Conservation (phyloP, 2,888 invertebrate genomes). For the Orthosia cruda region DNA sequence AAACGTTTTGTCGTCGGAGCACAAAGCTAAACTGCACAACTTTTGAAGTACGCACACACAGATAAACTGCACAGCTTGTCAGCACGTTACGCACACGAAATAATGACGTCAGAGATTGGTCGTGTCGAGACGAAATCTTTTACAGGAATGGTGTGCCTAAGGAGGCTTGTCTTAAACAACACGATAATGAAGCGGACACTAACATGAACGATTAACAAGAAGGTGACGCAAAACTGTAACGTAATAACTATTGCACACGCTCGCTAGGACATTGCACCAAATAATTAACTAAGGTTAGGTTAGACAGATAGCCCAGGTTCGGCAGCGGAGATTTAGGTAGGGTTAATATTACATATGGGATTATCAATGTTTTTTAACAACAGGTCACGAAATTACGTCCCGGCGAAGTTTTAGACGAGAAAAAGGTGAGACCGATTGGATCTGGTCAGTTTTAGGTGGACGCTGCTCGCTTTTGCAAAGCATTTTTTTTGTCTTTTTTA, state of each 20-base stretch:
- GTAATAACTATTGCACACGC: constrained; percentile 89
- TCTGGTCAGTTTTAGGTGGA: constrained; percentile 90
- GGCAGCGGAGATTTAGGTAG: constrained; percentile 89
- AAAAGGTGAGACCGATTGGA: constrained; percentile 95
- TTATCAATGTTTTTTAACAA: constrained; percentile 90
- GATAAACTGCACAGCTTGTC: constrained; percentile 90
- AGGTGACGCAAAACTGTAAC: constrained; percentile 84
- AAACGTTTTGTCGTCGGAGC: constrained; percentile 86
- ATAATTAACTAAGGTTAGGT: constrained; percentile 77
- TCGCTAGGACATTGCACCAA: constrained; percentile 85
- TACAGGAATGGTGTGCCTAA: constrained; percentile 80
- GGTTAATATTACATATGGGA: constrained; percentile 78
- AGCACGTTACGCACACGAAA: constrained; percentile 89
- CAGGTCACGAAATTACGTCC: constrained; percentile 98
- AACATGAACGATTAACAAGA: constrained; percentile 87
- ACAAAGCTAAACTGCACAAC: constrained; percentile 89
- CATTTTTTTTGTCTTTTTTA: constrained; percentile 84
- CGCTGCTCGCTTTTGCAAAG: constrained; percentile 91
- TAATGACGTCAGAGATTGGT: constrained; percentile 81
- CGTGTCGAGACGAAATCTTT: constrained; percentile 73
- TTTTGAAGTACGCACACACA: constrained; percentile 88
- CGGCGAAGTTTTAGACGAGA: constrained; percentile 98
- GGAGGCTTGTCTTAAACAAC: constrained; percentile 80
- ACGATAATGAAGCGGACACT: constrained; percentile 81
- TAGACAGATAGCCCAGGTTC: constrained; percentile 79